Evolutionary conservation across 92 coral and sea anemone genomes (phyloP).

Genomic region (Hydrozoanthus gracilis): DNA sequence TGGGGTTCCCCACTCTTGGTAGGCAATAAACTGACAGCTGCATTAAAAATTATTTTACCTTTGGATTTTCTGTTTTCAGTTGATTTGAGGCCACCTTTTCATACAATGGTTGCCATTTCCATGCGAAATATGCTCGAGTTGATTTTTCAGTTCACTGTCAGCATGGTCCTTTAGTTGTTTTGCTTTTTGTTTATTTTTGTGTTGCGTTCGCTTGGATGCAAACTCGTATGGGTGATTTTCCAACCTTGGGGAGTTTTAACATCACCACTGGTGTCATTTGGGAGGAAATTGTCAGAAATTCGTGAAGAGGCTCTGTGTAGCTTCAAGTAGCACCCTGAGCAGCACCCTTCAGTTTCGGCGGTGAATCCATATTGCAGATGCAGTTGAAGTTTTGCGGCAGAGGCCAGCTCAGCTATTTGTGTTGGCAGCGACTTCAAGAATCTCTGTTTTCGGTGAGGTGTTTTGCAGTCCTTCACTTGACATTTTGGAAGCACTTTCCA

Average conservation of each 20-base stretch:
- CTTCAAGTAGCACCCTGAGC: constrained; percentile 28
- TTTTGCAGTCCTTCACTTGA: constrained; percentile 21
- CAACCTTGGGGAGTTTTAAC: neutral
- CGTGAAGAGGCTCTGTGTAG: constrained; percentile 33
- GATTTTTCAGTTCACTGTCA: neutral
- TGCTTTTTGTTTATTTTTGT: constrained; percentile 10
- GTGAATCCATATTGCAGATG: constrained; percentile 10
- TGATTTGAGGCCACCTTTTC: neutral
- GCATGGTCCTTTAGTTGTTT: constrained; percentile 1
- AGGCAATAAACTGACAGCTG: too few relatives aligned
- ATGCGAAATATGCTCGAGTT: neutral
- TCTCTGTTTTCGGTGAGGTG: constrained; percentile 18
- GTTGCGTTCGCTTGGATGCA: constrained; percentile 1
- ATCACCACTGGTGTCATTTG: too few relatives aligned
- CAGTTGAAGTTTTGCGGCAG: constrained; percentile 32
- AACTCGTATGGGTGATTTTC: constrained; percentile 33
- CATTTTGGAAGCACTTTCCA: constrained; percentile 16
- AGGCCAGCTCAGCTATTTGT: neutral
- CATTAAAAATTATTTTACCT: neutral
- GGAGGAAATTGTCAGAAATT: neutral
- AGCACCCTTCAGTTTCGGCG: neutral
- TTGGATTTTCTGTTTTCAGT: neutral
- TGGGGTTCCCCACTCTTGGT: neutral
- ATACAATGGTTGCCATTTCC: constrained; percentile 4
- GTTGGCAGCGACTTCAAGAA: neutral